A percentile compares a stretch with the other conserved stretches of the same genome.
phyloP scores from a whole-genome alignment of 2,113 vertebrate genomes.

The Brachypodius melanocephalos region DNA sequence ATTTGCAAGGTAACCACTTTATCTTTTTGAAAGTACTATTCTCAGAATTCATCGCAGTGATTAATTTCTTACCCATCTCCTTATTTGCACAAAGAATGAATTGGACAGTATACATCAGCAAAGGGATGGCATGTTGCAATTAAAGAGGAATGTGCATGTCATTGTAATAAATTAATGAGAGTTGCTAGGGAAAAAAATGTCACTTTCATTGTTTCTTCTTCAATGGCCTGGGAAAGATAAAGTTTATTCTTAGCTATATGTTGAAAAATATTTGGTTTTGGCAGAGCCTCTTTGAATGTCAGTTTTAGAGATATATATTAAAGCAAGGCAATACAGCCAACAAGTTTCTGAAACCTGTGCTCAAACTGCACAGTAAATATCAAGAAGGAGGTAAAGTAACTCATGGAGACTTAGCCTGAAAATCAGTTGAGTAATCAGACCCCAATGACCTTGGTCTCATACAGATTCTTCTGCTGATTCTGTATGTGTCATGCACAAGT shows the following conservation, averaged over 20 bases:
- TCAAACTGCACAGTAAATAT: not conserved
- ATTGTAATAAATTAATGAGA: not conserved
- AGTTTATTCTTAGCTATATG: not conserved
- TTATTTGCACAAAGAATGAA: not conserved
- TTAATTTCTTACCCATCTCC: not conserved
- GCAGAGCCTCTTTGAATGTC: not conserved
- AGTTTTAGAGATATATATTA: not conserved
- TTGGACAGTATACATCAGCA: not conserved
- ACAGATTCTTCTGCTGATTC: not conserved
- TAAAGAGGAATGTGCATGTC: not conserved
- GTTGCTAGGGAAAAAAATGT: not conserved
- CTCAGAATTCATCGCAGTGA: not conserved
- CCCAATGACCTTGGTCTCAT: not conserved
- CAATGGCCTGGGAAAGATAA: not conserved
- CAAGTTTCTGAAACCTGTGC: not conserved
- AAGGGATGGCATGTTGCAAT: constrained; percentile 8
- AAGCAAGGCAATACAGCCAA: not conserved
- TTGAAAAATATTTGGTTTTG: not conserved
- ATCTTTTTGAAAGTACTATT: not conserved
- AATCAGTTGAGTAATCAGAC: not conserved
- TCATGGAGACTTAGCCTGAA: not conserved
- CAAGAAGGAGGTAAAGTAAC: not conserved
- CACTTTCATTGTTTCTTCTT: not conserved
- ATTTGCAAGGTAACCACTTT: not conserved
- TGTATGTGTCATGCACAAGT: not conserved